Evolutionary conservation across 2,113 vertebrate species (phyloP), one percentile per base, ranked within the genome.

Genomic region (sheep (Ovis aries)): DNA sequence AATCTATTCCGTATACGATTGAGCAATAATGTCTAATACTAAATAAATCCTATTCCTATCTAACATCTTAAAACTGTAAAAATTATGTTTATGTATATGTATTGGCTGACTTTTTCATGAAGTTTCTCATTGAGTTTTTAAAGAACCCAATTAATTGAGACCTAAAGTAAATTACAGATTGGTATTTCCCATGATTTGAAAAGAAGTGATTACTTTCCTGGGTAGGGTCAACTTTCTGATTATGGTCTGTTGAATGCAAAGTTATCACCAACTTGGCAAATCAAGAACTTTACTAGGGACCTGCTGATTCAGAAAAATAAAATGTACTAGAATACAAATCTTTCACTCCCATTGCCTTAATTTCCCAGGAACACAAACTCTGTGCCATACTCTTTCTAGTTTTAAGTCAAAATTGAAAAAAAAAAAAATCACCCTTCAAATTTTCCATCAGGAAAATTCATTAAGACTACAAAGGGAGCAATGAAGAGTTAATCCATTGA

Each of bases 111-210:
- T 27, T 77, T 77, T 77, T 77, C 23, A 62, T 15, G n/a, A 10
- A n/a, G 9, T 81, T 97, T 94, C 33, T 88, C n/a, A 84, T 5
- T 87, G 83, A 94, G 16, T 91, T 78, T 96, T 83, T 60, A 92
- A 88, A 48, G 15, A 10, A 31, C 3, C n/a, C 31, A 45, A n/a
- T 50, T 90, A 88, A 77, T 15, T 91, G 64, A 95, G 59, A 77
- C 8, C 9, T 91, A 57, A 93, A 84, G 8, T 80, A 40, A 77
- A 78, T 67, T 36, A 88, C 10, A 81, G 19, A 4, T 67, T 91
- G 9, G 52, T 81, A 64, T 85, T n/a, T 8, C 36, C 8, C 48
- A 40, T 10, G 53, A n/a, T 52, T 85, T 88, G 43, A 89, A 85
- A 48, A 67, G 48, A 94, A 97, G 25, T 59, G 29, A 2, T 93